Evolutionary conservation across 2,113 vertebrate genomes (phyloP), one percentile per base, ranked within the genome.

Genomic region (Perognathus longimembris): DNA sequence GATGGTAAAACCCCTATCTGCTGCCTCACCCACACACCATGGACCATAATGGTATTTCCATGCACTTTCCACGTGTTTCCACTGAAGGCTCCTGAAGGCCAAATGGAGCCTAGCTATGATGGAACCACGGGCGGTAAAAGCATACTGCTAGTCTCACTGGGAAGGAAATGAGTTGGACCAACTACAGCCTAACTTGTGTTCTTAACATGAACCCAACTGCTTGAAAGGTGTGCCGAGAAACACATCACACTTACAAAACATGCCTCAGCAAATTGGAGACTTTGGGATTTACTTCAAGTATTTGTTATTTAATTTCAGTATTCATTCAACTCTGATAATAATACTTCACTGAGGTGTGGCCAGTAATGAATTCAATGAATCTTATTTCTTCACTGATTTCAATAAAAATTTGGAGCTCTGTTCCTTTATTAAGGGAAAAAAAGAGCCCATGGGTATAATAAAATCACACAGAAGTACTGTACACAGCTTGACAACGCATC

Each of bases 321-420:
- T 59, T 32, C 69, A 54, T 66, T 85, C 90, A 28, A 66, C 8
- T 76, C 28, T n/a, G 70, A 34, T 34, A 89, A 59, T 70, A 40
- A 91, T 78, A 30, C 59, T 85, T 95, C 34, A 54, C 54, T 59
- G 54, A 93, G 26, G n/a, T 32, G 34, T 42, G 7, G 18, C 34
- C 85, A 14, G 54, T 84, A 73, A 74, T 6, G 32, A 66, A 88
- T 74, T 76, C 61, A 82, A n/a, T 71, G 21, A 73, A 61, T 83
- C 40, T 90, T 50, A 89, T 77, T 87, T 75, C 42, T 77, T 77
- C 54, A 61, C 28, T 78, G 79, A 30, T 63, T 92, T 87, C 77
- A 71, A 34, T 69, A 73, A 77, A 73, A 79, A 91, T 80, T 87
- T 87, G 69, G 45, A 94, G 22, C 66, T 90, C 5, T 40, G 5